A percentile compares a stretch with the other conserved stretches of the same genome.
Evolutionary conservation across 2,113 vertebrate genomes (phyloP).

Genomic region (Acanthochromis polyacanthus): DNA sequence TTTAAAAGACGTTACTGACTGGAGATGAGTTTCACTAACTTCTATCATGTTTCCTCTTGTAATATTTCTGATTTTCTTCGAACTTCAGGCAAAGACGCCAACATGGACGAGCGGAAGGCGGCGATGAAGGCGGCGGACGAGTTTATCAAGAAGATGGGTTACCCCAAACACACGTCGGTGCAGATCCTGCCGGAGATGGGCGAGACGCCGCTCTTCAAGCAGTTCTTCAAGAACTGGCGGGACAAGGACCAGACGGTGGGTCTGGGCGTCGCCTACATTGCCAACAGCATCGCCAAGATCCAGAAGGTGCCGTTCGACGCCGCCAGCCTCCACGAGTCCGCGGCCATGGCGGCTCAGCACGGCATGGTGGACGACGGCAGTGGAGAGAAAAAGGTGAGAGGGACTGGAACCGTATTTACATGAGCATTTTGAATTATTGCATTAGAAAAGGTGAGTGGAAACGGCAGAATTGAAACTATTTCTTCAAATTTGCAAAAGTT

Average conservation of each 20-base stretch:
- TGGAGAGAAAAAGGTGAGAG: constrained; percentile 90
- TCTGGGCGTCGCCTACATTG: constrained; percentile 90
- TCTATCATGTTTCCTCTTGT: not conserved
- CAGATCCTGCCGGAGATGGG: constrained; percentile 94
- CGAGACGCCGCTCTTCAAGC: constrained; percentile 97
- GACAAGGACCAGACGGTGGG: constrained; percentile 94
- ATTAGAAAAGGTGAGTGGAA: too few species aligned
- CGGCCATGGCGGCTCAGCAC: constrained; percentile 96
- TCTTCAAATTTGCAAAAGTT: too few species aligned
- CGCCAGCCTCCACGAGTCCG: constrained; percentile 89
- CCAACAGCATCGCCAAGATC: constrained; percentile 94
- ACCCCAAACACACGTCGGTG: constrained; percentile 95
- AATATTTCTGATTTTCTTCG: not conserved
- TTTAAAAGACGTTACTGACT: too few species aligned
- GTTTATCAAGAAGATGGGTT: constrained; percentile 97
- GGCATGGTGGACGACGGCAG: constrained; percentile 95
- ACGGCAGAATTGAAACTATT: too few species aligned
- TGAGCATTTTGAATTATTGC: too few species aligned
- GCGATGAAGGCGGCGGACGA: constrained; percentile 93
- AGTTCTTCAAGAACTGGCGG: constrained; percentile 99
- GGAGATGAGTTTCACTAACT: not conserved
- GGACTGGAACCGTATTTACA: too few species aligned
- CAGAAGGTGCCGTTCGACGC: constrained; percentile 94
- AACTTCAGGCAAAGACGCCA: constrained; percentile 91
- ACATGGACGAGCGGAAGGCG: constrained; percentile 92